These are phyloP conservation scores for Ganaspis brasiliensis DNA, from an alignment of 2,888 invertebrate species.

Conservation along the genomic window DNA sequence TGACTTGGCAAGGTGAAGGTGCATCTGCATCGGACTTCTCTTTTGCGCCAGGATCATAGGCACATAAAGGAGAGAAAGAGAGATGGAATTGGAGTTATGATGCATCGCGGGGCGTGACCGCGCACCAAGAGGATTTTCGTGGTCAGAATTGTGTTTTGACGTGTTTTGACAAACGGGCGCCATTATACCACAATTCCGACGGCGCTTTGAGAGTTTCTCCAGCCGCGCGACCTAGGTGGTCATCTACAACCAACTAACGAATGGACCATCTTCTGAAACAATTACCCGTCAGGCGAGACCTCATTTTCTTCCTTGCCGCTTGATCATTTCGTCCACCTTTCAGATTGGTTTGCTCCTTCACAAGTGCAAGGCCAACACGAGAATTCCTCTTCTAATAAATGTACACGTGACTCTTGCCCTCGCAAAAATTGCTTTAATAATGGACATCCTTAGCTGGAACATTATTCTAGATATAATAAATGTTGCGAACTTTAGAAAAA, in stretches of 20 bases:
- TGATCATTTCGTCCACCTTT: slow-evolving; percentile 55
- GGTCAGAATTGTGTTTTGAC: slow-evolving; percentile 77
- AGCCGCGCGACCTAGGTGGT: slow-evolving; percentile 76
- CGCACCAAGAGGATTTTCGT: slow-evolving; percentile 69
- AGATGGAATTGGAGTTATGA: slow-evolving; percentile 64
- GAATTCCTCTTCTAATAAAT: slow-evolving; percentile 33
- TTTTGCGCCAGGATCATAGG: slow-evolving; percentile 44
- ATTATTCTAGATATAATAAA: too few relatives aligned
- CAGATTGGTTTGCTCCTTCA: slow-evolving; percentile 37
- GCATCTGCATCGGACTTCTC: slow-evolving; percentile 49
- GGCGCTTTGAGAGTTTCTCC: slow-evolving; percentile 65
- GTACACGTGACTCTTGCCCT: not conserved
- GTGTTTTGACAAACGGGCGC: slow-evolving; percentile 80
- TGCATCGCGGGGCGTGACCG: slow-evolving; percentile 78
- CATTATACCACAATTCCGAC: slow-evolving; percentile 73
- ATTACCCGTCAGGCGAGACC: slow-evolving; percentile 60
- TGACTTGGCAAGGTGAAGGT: slow-evolving; percentile 56
- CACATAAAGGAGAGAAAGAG: slow-evolving; percentile 33
- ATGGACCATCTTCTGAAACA: slow-evolving; percentile 66
- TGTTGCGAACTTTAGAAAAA: too few relatives aligned
- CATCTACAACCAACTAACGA: slow-evolving; percentile 56
- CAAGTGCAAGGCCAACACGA: slow-evolving; percentile 21
- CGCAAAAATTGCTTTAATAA: slow-evolving; percentile 9
- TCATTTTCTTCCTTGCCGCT: slow-evolving; percentile 55
- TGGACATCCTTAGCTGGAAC: not conserved